Percentiles rank a stretch among this genome's conserved stretches.
These are phyloP conservation scores for Metridium senile DNA, from an alignment of 92 coral and sea anemone genomes.

Conservation along the genomic window DNA sequence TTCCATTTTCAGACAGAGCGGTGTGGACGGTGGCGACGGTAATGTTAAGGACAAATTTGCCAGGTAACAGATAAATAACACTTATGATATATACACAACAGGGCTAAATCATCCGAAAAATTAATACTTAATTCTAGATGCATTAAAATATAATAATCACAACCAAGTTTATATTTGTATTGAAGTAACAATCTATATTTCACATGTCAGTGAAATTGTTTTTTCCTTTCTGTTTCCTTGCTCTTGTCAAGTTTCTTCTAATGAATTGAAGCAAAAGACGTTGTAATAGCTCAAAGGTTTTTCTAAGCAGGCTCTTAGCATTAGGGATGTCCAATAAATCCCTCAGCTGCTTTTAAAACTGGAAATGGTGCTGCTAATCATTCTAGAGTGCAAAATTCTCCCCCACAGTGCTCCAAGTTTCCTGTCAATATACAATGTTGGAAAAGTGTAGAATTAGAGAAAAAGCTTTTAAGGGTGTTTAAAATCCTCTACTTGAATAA, in stretches of 20 bases:
- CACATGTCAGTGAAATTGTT: too few relatives aligned
- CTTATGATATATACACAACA: neutral
- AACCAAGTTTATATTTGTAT: too few relatives aligned
- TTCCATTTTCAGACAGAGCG: constrained; percentile 39
- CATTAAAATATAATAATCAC: neutral
- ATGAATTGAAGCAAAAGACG: neutral
- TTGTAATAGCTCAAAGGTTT: neutral
- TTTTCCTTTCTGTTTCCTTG: too few relatives aligned
- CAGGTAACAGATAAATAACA: constrained; percentile 53
- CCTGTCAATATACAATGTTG: neutral
- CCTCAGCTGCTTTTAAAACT: constrained; percentile 1
- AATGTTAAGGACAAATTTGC: constrained; percentile 92
- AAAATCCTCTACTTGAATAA: constrained; percentile 7
- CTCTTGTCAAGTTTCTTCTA: neutral
- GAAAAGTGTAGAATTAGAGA: neutral
- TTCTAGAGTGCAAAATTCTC: constrained; percentile 12
- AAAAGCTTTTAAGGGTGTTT: constrained; percentile 21
- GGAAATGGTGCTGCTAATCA: constrained; percentile 17
- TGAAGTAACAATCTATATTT: too few relatives aligned
- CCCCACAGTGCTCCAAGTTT: constrained; percentile 13
- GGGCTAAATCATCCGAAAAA: neutral
- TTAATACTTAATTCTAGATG: neutral
- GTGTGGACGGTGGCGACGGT: constrained; percentile 76
- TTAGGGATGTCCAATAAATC: constrained; percentile 1
- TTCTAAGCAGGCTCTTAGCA: neutral